Percentiles rank a stretch among this genome's conserved stretches.
Conservation (phyloP, 2,113 vertebrate genomes). For the Elanoides forficatus region DNA sequence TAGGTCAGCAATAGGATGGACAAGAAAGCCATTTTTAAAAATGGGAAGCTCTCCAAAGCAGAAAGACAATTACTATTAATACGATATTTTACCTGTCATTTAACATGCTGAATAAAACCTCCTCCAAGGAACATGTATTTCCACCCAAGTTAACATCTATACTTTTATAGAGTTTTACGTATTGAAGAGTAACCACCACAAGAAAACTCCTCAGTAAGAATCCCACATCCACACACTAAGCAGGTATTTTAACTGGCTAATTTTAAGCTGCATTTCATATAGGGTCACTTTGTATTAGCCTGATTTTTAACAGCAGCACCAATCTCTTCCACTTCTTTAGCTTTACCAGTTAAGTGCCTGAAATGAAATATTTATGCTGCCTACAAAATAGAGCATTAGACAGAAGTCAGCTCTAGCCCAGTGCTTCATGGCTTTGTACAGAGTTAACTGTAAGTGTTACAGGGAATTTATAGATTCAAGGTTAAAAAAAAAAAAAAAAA, state of each 20-base stretch:
- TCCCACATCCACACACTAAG: background rate
- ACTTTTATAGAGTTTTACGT: background rate
- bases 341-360: background rate
- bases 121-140: background rate
- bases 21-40: background rate
- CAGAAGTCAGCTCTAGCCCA: background rate
- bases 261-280: background rate
- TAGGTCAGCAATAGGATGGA: background rate
- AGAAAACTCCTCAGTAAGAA: background rate
- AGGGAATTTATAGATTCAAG: background rate
- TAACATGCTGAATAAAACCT: background rate
- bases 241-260: background rate
- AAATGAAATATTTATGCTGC: background rate
- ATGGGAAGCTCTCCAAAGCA: background rate
- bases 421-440: background rate
- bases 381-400: background rate
- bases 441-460: background rate
- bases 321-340: background rate
- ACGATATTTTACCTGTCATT: background rate
- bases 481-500: background rate
- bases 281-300: background rate
- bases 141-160: background rate
- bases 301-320: background rate
- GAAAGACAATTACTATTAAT: background rate
- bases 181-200: background rate